These are phyloP conservation scores for Caranx melampygus DNA, from an alignment of 2,113 vertebrate genomes.

Conservation along the genomic window DNA sequence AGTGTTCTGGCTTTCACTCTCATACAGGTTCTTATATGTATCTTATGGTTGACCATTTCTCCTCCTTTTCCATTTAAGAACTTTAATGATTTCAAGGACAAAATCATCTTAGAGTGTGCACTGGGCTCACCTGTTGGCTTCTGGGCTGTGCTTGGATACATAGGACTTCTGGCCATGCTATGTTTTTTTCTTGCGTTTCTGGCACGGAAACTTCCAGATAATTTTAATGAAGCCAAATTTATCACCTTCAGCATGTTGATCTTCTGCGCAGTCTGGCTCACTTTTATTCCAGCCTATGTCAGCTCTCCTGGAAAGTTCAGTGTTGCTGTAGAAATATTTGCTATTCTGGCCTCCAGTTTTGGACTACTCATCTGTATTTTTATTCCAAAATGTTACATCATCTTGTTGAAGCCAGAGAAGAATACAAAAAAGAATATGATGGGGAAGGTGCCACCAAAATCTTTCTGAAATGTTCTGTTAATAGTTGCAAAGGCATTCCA, in stretches of 20 bases:
- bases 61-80: constrained; percentile 71
- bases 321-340: constrained; percentile 86
- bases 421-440: constrained; percentile 81
- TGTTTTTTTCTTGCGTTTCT: constrained; percentile 78
- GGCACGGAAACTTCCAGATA: constrained; percentile 74
- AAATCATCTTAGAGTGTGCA: constrained; percentile 76
- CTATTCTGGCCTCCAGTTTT: constrained; percentile 83
- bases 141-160: constrained; percentile 74
- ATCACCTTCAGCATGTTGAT: constrained; percentile 82
- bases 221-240: constrained; percentile 80
- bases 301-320: constrained; percentile 81
- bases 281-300: constrained; percentile 79
- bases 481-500: neutral
- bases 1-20: constrained; percentile 68
- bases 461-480: constrained; percentile 34
- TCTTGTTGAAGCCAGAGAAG: constrained; percentile 78
- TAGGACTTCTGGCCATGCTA: constrained; percentile 68
- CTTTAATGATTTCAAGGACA: constrained; percentile 61
- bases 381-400: constrained; percentile 82
- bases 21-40: constrained; percentile 73
- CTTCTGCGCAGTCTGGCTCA: constrained; percentile 78
- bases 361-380: constrained; percentile 82
- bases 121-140: constrained; percentile 70
- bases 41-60: constrained; percentile 66
- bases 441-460: constrained; percentile 54